Percentiles rank a stretch among this genome's conserved stretches.
Evolutionary conservation across 2,113 vertebrate species (phyloP).

Genomic region (Cromileptes altivelis): DNA sequence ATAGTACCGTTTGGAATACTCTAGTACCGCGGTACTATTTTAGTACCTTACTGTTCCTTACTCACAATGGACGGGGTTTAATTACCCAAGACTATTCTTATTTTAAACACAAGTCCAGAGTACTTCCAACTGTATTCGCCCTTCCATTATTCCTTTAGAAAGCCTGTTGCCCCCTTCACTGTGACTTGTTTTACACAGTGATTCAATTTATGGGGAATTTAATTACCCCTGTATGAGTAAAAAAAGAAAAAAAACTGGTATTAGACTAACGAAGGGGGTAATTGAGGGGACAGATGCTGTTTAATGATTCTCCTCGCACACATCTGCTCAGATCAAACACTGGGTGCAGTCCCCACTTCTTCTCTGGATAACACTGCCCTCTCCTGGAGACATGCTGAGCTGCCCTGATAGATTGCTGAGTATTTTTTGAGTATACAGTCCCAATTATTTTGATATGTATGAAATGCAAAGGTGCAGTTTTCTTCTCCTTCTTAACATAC

Average conservation of each 20-base stretch:
- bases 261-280: slow-evolving; percentile 37
- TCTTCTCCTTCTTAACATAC: not conserved
- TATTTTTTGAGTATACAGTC: not conserved
- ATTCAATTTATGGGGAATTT: slow-evolving; percentile 42
- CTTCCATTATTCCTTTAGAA: not conserved
- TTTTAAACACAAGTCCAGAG: not conserved
- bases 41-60: too few relatives aligned
- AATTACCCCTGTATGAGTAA: slow-evolving; percentile 41
- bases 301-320: slow-evolving; percentile 51
- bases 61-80: too few relatives aligned
- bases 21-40: too few relatives aligned
- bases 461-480: not conserved
- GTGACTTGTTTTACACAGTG: slow-evolving; percentile 16
- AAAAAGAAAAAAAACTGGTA: slow-evolving; percentile 17
- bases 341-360: not conserved
- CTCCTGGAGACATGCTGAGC: slow-evolving; percentile 63
- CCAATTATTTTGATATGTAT: not conserved
- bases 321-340: slow-evolving; percentile 54
- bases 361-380: slow-evolving; percentile 65
- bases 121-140: not conserved
- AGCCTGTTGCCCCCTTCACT: not conserved
- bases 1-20: too few relatives aligned
- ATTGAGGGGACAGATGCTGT: slow-evolving; percentile 60
- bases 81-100: too few relatives aligned
- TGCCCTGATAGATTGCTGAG: not conserved